Evolutionary conservation across 2,797 vertebrate genomes (phyloP).

Genomic region (Gambelia wislizenii): DNA sequence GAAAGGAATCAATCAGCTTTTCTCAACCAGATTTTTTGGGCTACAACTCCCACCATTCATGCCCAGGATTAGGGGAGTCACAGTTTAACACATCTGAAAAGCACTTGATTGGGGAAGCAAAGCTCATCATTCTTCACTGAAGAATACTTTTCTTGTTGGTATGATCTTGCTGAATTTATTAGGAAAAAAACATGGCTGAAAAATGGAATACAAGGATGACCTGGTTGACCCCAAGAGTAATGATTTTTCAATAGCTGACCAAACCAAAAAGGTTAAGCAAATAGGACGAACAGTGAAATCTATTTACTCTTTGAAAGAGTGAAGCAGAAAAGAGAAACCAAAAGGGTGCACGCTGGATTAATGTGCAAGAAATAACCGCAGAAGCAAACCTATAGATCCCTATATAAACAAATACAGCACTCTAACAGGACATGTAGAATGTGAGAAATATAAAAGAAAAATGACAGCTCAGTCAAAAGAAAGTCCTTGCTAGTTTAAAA

Average conservation of each 20-base stretch:
- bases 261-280: not conserved
- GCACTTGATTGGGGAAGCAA: not conserved
- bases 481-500: not conserved
- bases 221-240: not conserved
- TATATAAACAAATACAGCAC: not conserved
- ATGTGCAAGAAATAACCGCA: not conserved
- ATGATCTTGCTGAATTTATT: conserved; percentile 46
- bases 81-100: not conserved
- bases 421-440: not conserved
- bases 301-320: rapidly evolving
- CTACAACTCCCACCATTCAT: not conserved
- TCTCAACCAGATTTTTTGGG: too few relatives aligned
- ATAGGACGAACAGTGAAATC: not conserved
- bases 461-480: not conserved
- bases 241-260: conserved; percentile 19
- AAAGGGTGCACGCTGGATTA: not conserved
- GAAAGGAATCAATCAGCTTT: not conserved
- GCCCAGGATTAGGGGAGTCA: not conserved
- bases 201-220: not conserved
- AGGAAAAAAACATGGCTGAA: not conserved
- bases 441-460: not conserved
- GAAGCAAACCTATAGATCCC: not conserved
- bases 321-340: not conserved
- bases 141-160: conserved; percentile 9
- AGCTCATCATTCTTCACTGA: conserved; percentile 9